A percentile compares a stretch with the other conserved stretches of the same genome.
Evolutionary conservation across 1,140 invertebrate genomes (phyloP).

Genomic region (Neodiprion lecontei): DNA sequence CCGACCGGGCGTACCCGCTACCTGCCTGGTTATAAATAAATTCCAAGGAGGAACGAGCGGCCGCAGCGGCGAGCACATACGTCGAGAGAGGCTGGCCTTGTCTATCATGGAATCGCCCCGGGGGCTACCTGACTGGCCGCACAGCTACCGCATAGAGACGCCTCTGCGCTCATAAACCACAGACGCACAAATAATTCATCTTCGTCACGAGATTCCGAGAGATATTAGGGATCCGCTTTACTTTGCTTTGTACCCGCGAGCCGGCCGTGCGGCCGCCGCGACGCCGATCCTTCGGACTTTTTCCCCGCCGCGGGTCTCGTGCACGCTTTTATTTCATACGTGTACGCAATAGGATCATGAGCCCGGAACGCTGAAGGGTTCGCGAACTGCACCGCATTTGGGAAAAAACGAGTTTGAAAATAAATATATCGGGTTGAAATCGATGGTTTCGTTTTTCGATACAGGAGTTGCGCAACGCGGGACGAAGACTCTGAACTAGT

Average conservation of each 20-base stretch:
- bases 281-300: slow-evolving; percentile 8
- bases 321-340: no score
- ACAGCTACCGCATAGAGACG: slow-evolving; percentile 56
- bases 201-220: slow-evolving; percentile 48
- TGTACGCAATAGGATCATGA: no score
- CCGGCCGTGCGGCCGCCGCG: not conserved
- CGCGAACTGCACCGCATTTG: no score
- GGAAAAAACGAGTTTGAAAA: no score
- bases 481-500: no score
- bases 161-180: slow-evolving; percentile 34
- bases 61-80: slow-evolving; percentile 14
- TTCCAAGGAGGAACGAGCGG: not conserved
- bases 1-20: not conserved
- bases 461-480: no score
- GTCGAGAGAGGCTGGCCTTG: slow-evolving; percentile 60
- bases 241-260: slow-evolving; percentile 13
- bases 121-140: slow-evolving; percentile 59
- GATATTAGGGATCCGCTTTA: slow-evolving; percentile 27
- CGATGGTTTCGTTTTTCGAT: no score
- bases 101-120: slow-evolving; percentile 62
- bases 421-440: no score
- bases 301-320: not conserved
- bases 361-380: no score
- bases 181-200: slow-evolving; percentile 48
- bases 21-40: slow-evolving; percentile 11